Base-by-base conservation (phyloP, 2,888 invertebrate genomes). In the Himalopsyche anomala region DNA sequence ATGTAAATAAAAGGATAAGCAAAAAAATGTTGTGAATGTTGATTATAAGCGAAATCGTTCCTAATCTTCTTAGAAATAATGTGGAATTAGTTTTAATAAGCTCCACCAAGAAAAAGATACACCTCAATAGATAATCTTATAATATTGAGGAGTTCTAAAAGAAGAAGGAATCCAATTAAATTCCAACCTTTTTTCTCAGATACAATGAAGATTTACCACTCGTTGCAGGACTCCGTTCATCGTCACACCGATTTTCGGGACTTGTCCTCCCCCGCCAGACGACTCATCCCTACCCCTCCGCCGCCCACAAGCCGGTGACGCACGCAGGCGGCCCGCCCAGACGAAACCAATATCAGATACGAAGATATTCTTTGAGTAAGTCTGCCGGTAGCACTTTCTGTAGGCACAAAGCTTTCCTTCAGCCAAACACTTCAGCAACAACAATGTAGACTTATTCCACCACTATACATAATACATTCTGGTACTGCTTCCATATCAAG, bases 191-290 rank as follows among this genome's bases (percentile, higher is more conserved):
- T 62, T 62, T 51, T 51, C 51, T 62, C 3, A 19, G 28, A 19
- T 62, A 19, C 28, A 11, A 5, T 62, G 6, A 19, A 5, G 11
- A 62, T 62, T 62, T 62, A 19, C 62, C 28, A 19, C 5, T 62
- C 80, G 40, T 38, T 42, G 80, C 80, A 80, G 28, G 80, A 36
- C 80, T 80, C 40, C n/a, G 80, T 19, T 62, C 62, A 19, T 62
- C 62, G 62, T 62, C 62, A 62, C 62, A 62, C 62, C 62, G 62
- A 62, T 80, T 80, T 80, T 80, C 80, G 80, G 80, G 80, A 42
- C 40, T 80, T 80, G 28, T 12, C 80, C 80, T 2, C 40, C 36
- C 80, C 80, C 80, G 38, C 80, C 80, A 80, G 80, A 80, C 80
- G 42, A 40, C 80, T 62, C 62, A 62, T 19, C 62, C 80, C n/a